Evolutionary conservation across 2,113 vertebrate genomes (phyloP).

Genomic region (Parotia lawesii): DNA sequence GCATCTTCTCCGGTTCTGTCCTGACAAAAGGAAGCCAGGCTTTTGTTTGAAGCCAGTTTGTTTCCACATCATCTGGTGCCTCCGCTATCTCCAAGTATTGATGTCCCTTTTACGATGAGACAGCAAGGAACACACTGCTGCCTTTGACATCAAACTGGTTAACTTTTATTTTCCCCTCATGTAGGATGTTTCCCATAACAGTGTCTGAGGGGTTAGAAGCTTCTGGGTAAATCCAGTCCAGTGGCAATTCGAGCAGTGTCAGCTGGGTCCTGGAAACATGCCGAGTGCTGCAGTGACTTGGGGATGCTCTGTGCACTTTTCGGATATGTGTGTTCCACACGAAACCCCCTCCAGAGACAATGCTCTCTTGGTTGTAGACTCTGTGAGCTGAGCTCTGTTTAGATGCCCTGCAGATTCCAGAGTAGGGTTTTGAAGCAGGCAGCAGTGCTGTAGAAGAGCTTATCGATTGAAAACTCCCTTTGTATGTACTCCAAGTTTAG

Average conservation of each 20-base stretch:
- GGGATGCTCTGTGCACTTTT: background rate
- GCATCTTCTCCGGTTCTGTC: background rate
- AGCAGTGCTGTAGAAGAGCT: background rate
- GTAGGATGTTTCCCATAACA: background rate
- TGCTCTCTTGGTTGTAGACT: background rate
- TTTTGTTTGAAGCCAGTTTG: background rate
- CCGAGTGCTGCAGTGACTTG: background rate
- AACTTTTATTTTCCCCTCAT: background rate
- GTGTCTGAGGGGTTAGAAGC: background rate
- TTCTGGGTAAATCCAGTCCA: background rate
- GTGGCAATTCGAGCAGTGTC: background rate
- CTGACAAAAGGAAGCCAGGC: background rate
- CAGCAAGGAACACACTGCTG: background rate
- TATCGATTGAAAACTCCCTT: background rate
- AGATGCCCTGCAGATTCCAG: background rate
- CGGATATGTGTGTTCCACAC: accelerated
- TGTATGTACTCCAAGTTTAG: background rate
- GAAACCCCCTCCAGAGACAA: background rate
- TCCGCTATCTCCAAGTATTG: background rate
- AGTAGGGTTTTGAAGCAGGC: background rate
- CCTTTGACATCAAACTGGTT: background rate
- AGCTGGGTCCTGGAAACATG: background rate
- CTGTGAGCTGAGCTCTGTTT: background rate
- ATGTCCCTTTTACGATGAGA: background rate
- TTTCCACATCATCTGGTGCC: background rate